Evolutionary conservation across 2,888 invertebrate genomes (phyloP).

Genomic region (Fragum sueziense): DNA sequence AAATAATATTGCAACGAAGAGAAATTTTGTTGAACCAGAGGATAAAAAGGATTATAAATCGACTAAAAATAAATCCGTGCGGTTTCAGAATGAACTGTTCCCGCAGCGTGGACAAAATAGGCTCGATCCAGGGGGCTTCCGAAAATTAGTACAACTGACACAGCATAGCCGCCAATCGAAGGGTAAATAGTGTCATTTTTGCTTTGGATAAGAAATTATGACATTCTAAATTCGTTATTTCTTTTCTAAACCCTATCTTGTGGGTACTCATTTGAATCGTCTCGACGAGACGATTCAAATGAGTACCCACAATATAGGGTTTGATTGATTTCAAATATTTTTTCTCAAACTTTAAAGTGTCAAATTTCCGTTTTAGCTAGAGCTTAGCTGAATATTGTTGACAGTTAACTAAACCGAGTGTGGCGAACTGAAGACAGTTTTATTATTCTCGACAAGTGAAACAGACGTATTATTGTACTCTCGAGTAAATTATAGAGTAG

Average conservation of each 20-base stretch:
- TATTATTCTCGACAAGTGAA: background rate
- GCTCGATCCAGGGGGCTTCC: slow-evolving; percentile 2
- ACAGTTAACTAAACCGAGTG: slow-evolving; percentile 11
- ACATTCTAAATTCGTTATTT: too few species aligned
- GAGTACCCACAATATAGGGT: too few species aligned
- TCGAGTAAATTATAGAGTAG: background rate
- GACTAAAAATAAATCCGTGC: slow-evolving; percentile 8
- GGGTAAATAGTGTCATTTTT: too few species aligned
- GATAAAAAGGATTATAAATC: background rate
- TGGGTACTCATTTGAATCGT: too few species aligned
- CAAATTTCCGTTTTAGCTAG: too few species aligned
- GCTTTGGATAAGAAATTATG: too few species aligned
- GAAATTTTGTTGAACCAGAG: background rate
- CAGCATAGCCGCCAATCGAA: background rate
- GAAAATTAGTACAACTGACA: slow-evolving; percentile 10
- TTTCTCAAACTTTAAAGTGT: too few species aligned
- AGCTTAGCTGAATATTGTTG: background rate
- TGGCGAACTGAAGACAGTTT: slow-evolving; percentile 3
- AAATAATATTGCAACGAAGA: background rate
- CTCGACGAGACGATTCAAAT: too few species aligned
- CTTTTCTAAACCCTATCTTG: too few species aligned
- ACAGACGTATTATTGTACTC: background rate
- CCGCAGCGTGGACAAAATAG: background rate
- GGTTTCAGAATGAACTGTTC: background rate
- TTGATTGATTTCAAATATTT: too few species aligned